phyloP scores from a whole-genome alignment of 2,888 invertebrate genomes.

The Octonoba sinensis region DNA sequence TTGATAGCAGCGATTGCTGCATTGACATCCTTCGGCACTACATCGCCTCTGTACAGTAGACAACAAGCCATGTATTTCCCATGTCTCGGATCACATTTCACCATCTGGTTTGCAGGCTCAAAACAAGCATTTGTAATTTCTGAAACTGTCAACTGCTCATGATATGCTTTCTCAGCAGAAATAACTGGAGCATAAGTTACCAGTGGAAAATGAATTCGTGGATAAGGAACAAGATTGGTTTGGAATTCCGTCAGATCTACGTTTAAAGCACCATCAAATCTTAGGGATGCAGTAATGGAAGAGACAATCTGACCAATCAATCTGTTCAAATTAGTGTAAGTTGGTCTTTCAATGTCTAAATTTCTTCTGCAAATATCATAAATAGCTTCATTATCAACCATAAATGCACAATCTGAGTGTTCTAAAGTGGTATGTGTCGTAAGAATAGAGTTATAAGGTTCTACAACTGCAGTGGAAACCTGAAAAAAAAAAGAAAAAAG shows the following conservation, averaged over 20 bases:
- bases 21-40: slow-evolving; percentile 74
- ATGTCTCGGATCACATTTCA: slow-evolving; percentile 68
- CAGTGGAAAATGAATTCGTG: slow-evolving; percentile 87
- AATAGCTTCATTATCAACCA: slow-evolving; percentile 75
- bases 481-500: slow-evolving; percentile 14
- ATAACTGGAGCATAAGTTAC: slow-evolving; percentile 74
- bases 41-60: slow-evolving; percentile 73
- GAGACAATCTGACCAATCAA: slow-evolving; percentile 74
- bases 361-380: slow-evolving; percentile 85
- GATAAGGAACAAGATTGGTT: slow-evolving; percentile 90
- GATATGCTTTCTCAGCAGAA: no score
- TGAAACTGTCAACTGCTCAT: no score
- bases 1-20: slow-evolving; percentile 73
- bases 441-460: slow-evolving; percentile 68
- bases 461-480: slow-evolving; percentile 68
- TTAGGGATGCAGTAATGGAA: slow-evolving; percentile 89
- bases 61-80: slow-evolving; percentile 68
- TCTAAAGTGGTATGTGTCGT: slow-evolving; percentile 68
- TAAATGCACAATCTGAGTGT: slow-evolving; percentile 70
- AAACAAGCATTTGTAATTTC: no score
- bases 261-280: slow-evolving; percentile 92
- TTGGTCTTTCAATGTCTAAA: slow-evolving; percentile 93
- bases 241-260: slow-evolving; percentile 87
- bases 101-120: slow-evolving; percentile 71
- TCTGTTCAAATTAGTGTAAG: slow-evolving; percentile 85